Evolutionary conservation across 2,113 vertebrate genomes (phyloP).

Genomic region (Gymnocephalus cernua): DNA sequence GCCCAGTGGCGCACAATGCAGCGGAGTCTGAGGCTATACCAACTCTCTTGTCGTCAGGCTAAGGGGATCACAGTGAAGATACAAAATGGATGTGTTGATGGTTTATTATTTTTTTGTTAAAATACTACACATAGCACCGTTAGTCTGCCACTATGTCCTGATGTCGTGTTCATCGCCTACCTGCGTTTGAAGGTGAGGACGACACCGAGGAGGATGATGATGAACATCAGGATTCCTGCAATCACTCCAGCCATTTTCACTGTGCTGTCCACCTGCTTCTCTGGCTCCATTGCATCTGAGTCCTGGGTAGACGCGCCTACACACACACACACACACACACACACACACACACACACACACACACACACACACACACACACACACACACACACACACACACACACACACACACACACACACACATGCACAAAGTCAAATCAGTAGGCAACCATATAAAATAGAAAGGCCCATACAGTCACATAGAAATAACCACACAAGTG

Average conservation of each 20-base stretch:
- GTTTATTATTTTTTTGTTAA: background rate
- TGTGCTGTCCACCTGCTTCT: slow-evolving; percentile 95
- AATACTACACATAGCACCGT: slow-evolving; percentile 20
- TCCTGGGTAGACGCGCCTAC: slow-evolving; percentile 96
- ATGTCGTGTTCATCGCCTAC: slow-evolving; percentile 72
- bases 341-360: slow-evolving; percentile 39
- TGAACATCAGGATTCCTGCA: slow-evolving; percentile 96
- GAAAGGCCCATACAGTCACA: background rate
- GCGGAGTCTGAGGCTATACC: too few relatives aligned
- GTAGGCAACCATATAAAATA: background rate
- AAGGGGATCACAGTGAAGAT: background rate
- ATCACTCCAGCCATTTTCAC: slow-evolving; percentile 98
- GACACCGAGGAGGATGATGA: slow-evolving; percentile 95
- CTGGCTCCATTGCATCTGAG: slow-evolving; percentile 94
- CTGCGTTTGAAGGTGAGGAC: slow-evolving; percentile 98
- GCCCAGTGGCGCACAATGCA: too few relatives aligned
- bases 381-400: slow-evolving; percentile 41
- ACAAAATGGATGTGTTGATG: background rate
- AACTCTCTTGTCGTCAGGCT: too few relatives aligned
- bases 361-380: slow-evolving; percentile 20
- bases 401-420: slow-evolving; percentile 21
- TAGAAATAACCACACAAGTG: background rate
- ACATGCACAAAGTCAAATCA: slow-evolving; percentile 52
- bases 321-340: slow-evolving; percentile 33
- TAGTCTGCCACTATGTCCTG: background rate